Percentiles rank a stretch among this genome's conserved stretches.
Conservation (phyloP, 2,797 vertebrate species). For the Acestrorhynchus altus region DNA sequence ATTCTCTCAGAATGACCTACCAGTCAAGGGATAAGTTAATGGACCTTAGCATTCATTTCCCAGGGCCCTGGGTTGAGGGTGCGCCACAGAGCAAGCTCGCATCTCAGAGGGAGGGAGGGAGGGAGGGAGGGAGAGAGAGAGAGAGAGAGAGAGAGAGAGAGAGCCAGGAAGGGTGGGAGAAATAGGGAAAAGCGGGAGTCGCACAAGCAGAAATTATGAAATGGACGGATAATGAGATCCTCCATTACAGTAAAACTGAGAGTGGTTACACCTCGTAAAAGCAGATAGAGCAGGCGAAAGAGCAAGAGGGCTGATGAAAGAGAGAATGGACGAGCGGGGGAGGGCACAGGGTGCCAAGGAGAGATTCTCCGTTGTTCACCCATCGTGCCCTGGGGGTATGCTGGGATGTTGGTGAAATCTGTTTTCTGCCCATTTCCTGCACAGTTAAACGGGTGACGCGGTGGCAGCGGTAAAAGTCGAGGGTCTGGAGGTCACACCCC, state of each 20-base stretch:
- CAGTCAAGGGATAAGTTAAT: conserved; percentile 75
- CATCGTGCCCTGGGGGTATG: conserved; percentile 23
- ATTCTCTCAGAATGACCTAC: conserved; percentile 59
- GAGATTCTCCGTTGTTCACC: conserved; percentile 50
- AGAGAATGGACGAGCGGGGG: conserved; percentile 58
- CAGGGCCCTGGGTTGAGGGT: conserved; percentile 62
- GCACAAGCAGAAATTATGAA: conserved; percentile 55
- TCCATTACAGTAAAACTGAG: conserved; percentile 69
- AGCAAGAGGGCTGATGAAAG: conserved; percentile 58
- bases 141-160: neutral
- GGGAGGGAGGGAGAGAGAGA: conserved; percentile 52
- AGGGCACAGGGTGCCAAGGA: conserved; percentile 30
- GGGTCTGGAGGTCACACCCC: neutral
- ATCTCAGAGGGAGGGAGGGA: conserved; percentile 61
- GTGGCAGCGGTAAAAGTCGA: neutral
- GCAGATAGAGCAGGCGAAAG: conserved; percentile 45
- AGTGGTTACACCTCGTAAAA: conserved; percentile 73
- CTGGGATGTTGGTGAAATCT: conserved; percentile 33
- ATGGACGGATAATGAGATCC: conserved; percentile 72
- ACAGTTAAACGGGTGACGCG: conserved; percentile 22
- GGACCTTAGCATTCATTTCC: conserved; percentile 76
- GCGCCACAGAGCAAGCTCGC: conserved; percentile 63
- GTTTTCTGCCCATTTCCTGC: neutral
- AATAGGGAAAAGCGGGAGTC: conserved; percentile 32
- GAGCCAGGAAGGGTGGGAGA: too few relatives aligned